These are phyloP conservation scores for Platyura marginata DNA, from an alignment of 1,140 invertebrate species.

Conservation along the genomic window DNA sequence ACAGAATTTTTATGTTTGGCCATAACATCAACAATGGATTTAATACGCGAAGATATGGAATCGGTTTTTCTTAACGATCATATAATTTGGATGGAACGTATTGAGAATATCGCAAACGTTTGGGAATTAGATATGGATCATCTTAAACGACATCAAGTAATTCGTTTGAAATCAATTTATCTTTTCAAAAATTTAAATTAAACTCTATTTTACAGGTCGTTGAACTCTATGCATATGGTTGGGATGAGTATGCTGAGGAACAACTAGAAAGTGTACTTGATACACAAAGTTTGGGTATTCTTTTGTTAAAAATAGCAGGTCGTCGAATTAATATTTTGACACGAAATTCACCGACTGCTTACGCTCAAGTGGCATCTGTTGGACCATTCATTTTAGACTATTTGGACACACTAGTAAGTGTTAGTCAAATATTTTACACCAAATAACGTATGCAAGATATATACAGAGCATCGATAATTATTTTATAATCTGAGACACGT, in stretches of 20 bases:
- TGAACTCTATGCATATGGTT: conserved; percentile 55
- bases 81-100: conserved; percentile 45
- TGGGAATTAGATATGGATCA: conserved; percentile 65
- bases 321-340: conserved; percentile 46
- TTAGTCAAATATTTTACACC: conserved; percentile 7
- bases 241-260: conserved; percentile 58
- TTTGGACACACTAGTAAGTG: conserved; percentile 46
- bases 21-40: conserved; percentile 41
- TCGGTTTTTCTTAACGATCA: conserved; percentile 35
- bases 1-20: conserved; percentile 43
- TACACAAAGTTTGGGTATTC: conserved; percentile 36
- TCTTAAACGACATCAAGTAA: conserved; percentile 50
- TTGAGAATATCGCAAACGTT: conserved; percentile 47
- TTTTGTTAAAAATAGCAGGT: conserved; percentile 51
- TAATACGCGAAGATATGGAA: conserved; percentile 31
- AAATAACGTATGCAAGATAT: not conserved
- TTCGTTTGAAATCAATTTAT: conserved; percentile 1
- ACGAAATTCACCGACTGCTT: conserved; percentile 31
- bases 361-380: conserved; percentile 43
- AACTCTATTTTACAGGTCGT: conserved; percentile 27
- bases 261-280: conserved; percentile 46
- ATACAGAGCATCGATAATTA: too few species aligned
- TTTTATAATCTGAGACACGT: too few species aligned
- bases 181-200: not conserved
- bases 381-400: conserved; percentile 48